Evolutionary conservation across 2,888 invertebrate species (phyloP).

Genomic region (Rugalucina vietnamica): DNA sequence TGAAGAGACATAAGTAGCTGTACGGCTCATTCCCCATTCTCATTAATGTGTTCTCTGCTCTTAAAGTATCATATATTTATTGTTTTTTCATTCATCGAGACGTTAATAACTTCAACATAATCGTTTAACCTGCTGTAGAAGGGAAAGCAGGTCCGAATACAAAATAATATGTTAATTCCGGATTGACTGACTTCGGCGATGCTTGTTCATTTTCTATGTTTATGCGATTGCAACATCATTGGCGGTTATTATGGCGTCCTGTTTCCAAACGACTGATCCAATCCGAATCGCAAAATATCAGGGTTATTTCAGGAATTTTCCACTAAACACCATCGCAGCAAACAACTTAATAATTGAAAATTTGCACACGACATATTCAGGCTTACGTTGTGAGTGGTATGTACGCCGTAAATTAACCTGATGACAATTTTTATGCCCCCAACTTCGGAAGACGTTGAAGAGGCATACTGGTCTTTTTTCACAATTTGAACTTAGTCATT

Average conservation of each 20-base stretch:
- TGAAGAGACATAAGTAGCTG: no score
- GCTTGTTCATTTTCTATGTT: slow-evolving; percentile 36
- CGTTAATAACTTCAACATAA: slow-evolving; percentile 39
- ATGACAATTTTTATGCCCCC: slow-evolving; percentile 27
- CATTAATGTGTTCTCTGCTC: no score
- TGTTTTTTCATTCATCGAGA: slow-evolving; percentile 46
- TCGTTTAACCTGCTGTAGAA: slow-evolving; percentile 10
- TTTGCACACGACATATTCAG: slow-evolving; percentile 40
- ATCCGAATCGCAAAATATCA: slow-evolving; percentile 18
- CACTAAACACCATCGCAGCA: slow-evolving; percentile 20
- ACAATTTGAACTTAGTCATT: no score
- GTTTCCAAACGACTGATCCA: neutral
- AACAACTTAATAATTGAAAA: slow-evolving; percentile 21
- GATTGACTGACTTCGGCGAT: slow-evolving; percentile 51
- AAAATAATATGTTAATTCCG: slow-evolving; percentile 13
- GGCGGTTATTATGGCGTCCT: slow-evolving; percentile 52
- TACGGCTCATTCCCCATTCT: no score
- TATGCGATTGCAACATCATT: slow-evolving; percentile 45
- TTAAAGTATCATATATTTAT: neutral
- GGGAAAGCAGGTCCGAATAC: neutral
- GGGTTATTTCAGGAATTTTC: slow-evolving; percentile 33
- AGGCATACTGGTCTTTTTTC: no score
- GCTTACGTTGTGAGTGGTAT: slow-evolving; percentile 34
- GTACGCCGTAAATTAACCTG: slow-evolving; percentile 15
- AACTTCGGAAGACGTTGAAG: no score